Evolutionary conservation across 2,888 invertebrate species (phyloP).

Genomic region (Philonicus albiceps): DNA sequence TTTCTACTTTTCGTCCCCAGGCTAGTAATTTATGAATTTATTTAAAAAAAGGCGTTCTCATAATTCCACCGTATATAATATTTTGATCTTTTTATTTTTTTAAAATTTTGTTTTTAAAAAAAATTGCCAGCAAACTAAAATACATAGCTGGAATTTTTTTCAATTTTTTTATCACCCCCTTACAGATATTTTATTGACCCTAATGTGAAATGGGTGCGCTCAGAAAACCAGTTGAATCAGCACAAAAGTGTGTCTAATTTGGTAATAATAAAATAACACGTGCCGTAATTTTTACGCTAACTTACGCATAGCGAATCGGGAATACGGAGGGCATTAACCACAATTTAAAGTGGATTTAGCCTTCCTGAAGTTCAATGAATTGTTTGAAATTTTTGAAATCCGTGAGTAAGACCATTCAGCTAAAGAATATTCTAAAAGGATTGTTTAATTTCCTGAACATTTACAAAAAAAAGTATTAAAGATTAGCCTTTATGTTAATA

Average conservation of each 20-base stretch:
- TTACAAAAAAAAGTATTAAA: too few species aligned
- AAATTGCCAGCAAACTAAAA: background rate
- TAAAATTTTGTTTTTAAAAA: background rate
- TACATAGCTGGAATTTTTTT: background rate
- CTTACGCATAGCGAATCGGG: background rate
- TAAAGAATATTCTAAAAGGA: too few species aligned
- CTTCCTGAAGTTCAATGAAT: background rate
- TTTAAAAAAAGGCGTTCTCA: background rate
- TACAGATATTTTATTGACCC: background rate
- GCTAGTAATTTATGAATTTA: too few species aligned
- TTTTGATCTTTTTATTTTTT: background rate
- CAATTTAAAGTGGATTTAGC: background rate
- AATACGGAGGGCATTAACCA: background rate
- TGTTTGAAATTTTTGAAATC: background rate
- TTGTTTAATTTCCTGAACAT: too few species aligned
- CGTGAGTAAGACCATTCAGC: background rate
- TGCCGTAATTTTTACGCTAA: constrained; percentile 15
- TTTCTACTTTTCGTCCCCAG: background rate
- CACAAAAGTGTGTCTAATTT: background rate
- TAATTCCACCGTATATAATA: background rate
- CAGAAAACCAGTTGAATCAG: constrained; percentile 4
- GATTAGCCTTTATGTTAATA: too few species aligned
- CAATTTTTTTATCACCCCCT: background rate
- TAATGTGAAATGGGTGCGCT: background rate
- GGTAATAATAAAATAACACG: constrained; percentile 10